These are phyloP conservation scores for Caenorhabditis brenneri DNA, from an alignment of 1,140 invertebrate genomes.

Conservation along the genomic window DNA sequence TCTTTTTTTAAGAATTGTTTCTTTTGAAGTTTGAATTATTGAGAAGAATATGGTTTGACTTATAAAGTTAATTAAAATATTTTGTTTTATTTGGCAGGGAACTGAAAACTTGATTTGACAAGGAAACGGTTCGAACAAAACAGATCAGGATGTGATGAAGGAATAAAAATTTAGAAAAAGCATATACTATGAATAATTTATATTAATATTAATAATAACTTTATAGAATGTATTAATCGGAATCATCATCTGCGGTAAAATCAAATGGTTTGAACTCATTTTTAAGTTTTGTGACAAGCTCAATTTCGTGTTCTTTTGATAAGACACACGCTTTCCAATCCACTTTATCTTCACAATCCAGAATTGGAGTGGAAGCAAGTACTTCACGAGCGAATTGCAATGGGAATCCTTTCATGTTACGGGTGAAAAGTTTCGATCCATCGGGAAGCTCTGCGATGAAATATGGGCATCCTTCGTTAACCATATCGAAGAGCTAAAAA, in stretches of 20 bases:
- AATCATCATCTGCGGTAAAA: conserved; percentile 51
- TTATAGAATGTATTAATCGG: neutral
- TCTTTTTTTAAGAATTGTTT: conserved; percentile 2
- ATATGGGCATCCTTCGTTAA: conserved; percentile 81
- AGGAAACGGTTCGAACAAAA: too few species aligned
- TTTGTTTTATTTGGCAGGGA: too few species aligned
- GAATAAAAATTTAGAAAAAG: too few species aligned
- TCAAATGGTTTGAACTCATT: conserved; percentile 46
- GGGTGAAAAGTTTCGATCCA: conserved; percentile 79
- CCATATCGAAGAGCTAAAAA: conserved; percentile 72
- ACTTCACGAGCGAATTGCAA: conserved; percentile 83
- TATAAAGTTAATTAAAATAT: conserved; percentile 33
- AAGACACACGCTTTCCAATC: conserved; percentile 89
- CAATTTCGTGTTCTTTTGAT: conserved; percentile 79
- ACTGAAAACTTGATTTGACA: too few species aligned
- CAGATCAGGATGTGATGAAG: neutral
- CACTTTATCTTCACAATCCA: conserved; percentile 84
- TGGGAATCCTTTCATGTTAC: conserved; percentile 81
- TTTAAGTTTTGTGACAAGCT: conserved; percentile 78
- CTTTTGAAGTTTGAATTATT: conserved; percentile 10
- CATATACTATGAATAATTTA: too few species aligned
- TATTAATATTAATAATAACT: neutral
- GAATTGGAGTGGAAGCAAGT: conserved; percentile 79
- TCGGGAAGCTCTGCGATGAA: conserved; percentile 85
- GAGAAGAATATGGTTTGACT: conserved; percentile 8